Conservation (phyloP, 2,888 invertebrate species). For the Spialia ferax region DNA sequence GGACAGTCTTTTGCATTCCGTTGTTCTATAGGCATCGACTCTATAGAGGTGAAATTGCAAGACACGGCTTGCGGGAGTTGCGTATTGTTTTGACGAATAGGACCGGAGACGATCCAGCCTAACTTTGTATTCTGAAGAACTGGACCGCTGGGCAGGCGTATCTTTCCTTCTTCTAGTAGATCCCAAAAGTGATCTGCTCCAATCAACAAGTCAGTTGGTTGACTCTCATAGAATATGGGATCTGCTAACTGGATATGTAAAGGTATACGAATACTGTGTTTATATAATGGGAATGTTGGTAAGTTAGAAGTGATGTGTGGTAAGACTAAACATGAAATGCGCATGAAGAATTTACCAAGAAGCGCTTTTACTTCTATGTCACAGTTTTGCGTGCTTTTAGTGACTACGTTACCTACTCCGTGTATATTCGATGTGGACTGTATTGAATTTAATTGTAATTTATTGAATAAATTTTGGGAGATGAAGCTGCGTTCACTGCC, state of each 20-base stretch:
- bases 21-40: not conserved
- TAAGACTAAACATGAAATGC: not conserved
- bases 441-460: not conserved
- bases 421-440: not conserved
- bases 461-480: not conserved
- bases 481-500: not conserved
- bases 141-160: not conserved
- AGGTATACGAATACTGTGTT: not conserved
- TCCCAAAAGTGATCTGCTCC: not conserved
- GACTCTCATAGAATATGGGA: not conserved
- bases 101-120: not conserved
- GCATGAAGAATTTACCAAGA: not conserved
- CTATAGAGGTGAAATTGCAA: not conserved
- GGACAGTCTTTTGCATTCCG: not conserved
- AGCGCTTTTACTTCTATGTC: not conserved
- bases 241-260: not conserved
- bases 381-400: not conserved
- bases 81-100: not conserved
- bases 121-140: not conserved
- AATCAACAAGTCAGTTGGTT: not conserved
- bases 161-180: not conserved
- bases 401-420: not conserved
- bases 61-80: not conserved
- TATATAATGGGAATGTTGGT: not conserved
- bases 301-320: not conserved